Conservation (phyloP, 2,113 vertebrate genomes). For the Erinaceus europaeus region DNA sequence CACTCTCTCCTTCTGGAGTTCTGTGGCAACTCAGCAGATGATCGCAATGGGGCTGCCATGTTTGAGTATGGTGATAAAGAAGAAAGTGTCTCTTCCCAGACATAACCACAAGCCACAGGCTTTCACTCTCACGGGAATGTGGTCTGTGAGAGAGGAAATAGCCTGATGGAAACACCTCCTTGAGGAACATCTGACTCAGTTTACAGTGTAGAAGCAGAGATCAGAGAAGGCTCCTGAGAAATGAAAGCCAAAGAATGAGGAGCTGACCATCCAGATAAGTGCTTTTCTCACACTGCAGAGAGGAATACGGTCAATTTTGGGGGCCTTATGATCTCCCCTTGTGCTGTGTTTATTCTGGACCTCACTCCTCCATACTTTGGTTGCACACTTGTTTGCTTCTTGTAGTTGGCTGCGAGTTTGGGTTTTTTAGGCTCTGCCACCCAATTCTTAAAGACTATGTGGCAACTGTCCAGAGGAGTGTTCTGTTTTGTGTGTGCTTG, state of each 20-base stretch:
- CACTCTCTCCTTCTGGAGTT: background rate
- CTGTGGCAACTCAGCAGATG: background rate
- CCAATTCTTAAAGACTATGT: background rate
- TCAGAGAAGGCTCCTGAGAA: background rate
- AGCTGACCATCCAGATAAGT: background rate
- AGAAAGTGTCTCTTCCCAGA: background rate
- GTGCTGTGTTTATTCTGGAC: background rate
- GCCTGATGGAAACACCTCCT: background rate
- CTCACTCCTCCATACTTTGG: background rate
- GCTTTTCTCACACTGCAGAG: background rate
- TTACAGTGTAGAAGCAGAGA: background rate
- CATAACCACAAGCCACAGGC: background rate
- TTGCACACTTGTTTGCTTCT: background rate
- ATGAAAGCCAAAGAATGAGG: background rate
- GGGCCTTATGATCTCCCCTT: background rate
- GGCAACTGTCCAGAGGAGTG: background rate
- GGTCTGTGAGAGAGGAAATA: background rate
- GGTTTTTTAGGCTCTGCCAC: background rate
- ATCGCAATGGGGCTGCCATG: background rate
- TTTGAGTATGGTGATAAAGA: background rate
- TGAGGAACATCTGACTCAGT: background rate
- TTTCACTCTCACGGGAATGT: background rate
- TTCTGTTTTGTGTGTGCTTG: background rate
- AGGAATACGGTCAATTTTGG: background rate
- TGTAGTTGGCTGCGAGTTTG: background rate